Evolutionary conservation across 2,888 invertebrate species (phyloP), one percentile per base, ranked within the genome.

Genomic region (Automeris io): DNA sequence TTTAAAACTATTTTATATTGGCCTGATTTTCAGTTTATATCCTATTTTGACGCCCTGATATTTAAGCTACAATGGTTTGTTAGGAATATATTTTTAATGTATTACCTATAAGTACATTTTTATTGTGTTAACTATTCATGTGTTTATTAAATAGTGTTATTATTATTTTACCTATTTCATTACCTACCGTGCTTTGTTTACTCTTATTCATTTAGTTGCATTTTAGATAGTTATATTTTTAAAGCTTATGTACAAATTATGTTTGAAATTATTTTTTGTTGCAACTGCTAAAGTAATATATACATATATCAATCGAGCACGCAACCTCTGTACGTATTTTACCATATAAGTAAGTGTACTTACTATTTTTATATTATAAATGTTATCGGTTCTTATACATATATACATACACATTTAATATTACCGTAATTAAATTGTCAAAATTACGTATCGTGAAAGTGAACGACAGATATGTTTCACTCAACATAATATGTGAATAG

Each of bases 401-500:
- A 37, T 35, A 36, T 40, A 35, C 29, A 29, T 16, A 29, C 16
- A 6, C 16, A 8, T 26, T 16, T 5, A 29, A 29, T 16, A 29
- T 3, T 29, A 4, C 1, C 16, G 29, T 16, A 2, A 29, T 29
- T n/a, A 16, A 29, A n/a, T 29, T 4, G n/a, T 29, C n/a, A 29
- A 16, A n/a, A n/a, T n/a, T n/a, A 16, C 29, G 16, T 9, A n/a
- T 1, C 8, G 16, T 29, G 29, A 9, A 19, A 25, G 21, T 18
- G 31, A 7, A 33, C 9, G 47, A 43, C 38, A 46, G 47, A 49
- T 45, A 50, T 50, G 51, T 50, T 51, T 50, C 44, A 45, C 41
- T n/a, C n/a, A n/a, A 51, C 48, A 57, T 62, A 70, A 68, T n/a
- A 65, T 83, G 86, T 86, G 86, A 86, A 86, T 86, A 86, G 86